Evolutionary conservation across 2,113 vertebrate species (phyloP).

Genomic region (Sander vitreus): DNA sequence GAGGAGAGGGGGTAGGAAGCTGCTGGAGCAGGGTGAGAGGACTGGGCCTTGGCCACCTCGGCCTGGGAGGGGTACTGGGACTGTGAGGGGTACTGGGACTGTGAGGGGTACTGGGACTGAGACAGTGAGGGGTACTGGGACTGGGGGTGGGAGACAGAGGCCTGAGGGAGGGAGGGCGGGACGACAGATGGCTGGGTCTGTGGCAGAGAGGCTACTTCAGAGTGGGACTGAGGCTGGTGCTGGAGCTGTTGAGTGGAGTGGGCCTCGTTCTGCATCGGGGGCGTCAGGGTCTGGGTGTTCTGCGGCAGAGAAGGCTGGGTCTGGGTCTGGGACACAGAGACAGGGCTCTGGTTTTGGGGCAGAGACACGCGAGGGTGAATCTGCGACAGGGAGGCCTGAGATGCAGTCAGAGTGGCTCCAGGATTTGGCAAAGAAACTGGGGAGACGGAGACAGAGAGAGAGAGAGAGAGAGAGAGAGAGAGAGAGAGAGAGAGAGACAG

Average conservation of each 20-base stretch:
- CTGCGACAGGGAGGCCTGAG: conserved; percentile 7
- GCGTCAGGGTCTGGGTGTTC: conserved; percentile 33
- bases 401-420: neutral
- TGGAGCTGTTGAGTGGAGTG: neutral
- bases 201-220: neutral
- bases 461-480: too few species aligned
- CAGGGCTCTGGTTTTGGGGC: conserved; percentile 1
- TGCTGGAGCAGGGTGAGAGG: neutral
- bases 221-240: neutral
- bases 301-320: neutral
- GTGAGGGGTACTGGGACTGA: conserved; percentile 29
- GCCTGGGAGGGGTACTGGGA: too few species aligned
- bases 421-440: conserved; percentile 24
- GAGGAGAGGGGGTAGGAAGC: neutral
- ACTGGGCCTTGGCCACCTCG: conserved; percentile 6
- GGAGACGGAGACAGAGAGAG: neutral
- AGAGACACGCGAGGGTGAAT: neutral
- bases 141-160: neutral
- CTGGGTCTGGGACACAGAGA: neutral
- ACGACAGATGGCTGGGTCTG: neutral
- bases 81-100: conserved; percentile 48
- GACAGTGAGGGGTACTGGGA: neutral
- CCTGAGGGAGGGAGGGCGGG: neutral
- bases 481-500: too few species aligned
- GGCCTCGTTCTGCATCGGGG: conserved; percentile 54